Conservation (phyloP, 2,888 invertebrate genomes). For the Cosmia pyralina region DNA sequence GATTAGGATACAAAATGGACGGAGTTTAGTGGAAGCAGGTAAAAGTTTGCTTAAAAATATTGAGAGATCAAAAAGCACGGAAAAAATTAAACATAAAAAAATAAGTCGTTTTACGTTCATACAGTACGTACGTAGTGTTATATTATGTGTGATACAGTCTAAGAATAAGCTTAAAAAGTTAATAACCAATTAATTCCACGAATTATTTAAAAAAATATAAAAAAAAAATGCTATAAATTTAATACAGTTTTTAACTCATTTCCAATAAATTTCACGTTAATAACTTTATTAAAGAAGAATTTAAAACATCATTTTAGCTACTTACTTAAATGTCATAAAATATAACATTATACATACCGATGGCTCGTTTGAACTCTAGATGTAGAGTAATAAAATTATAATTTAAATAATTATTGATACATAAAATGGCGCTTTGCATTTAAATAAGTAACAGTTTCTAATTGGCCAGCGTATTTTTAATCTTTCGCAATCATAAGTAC, state of each 20-base stretch:
- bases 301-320: constrained; percentile 37
- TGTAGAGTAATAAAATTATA: constrained; percentile 17
- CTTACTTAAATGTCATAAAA: constrained; percentile 22
- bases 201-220: not conserved
- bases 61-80: not conserved
- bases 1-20: not conserved
- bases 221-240: constrained; percentile 6
- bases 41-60: not conserved
- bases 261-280: constrained; percentile 41
- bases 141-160: too few relatives aligned
- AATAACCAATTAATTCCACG: constrained; percentile 7
- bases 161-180: not conserved
- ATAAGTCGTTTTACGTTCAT: not conserved
- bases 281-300: constrained; percentile 47
- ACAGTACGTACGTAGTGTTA: too few relatives aligned
- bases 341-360: constrained; percentile 15
- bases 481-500: not conserved
- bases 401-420: constrained; percentile 42
- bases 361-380: constrained; percentile 17
- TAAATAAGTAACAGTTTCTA: constrained; percentile 17
- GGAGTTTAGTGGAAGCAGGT: not conserved
- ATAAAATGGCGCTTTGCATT: constrained; percentile 37
- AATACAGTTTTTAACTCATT: constrained; percentile 6
- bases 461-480: constrained; percentile 6
- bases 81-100: not conserved